Evolutionary conservation across 2,113 vertebrate species (phyloP).

Genomic region (Pangasianodon gigas): DNA sequence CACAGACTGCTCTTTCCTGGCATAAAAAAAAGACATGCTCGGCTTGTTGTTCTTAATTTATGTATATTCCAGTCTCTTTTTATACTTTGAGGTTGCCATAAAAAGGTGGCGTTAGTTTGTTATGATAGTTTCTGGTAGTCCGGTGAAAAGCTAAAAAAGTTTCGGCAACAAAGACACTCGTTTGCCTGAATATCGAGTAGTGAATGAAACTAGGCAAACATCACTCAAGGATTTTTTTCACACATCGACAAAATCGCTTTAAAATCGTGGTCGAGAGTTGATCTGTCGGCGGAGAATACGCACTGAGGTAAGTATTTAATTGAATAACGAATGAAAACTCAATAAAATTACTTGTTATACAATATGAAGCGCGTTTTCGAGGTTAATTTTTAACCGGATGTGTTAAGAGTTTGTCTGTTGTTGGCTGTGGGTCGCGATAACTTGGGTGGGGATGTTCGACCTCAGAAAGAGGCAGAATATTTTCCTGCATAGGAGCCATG

Average conservation of each 20-base stretch:
- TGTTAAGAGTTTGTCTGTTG: not conserved
- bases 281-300: not conserved
- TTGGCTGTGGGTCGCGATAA: not conserved
- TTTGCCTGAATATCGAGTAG: not conserved
- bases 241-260: not conserved
- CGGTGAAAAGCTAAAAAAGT: not conserved
- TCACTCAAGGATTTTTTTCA: not conserved
- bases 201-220: not conserved
- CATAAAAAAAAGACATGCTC: not conserved
- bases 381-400: not conserved
- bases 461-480: not conserved
- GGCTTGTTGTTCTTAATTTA: not conserved
- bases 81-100: not conserved
- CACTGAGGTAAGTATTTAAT: conserved; percentile 26
- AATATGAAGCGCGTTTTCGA: not conserved
- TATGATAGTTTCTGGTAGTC: not conserved
- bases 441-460: conserved; percentile 20
- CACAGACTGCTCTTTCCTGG: not conserved
- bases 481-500: not conserved
- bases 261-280: not conserved
- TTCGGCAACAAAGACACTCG: not conserved
- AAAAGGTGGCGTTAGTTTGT: not conserved
- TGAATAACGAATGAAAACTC: not conserved
- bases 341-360: not conserved
- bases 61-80: not conserved